A percentile compares a stretch with the other conserved stretches of the same genome.
Evolutionary conservation across 2,888 invertebrate genomes (phyloP).

Genomic region (Ferdinandea cuprea): DNA sequence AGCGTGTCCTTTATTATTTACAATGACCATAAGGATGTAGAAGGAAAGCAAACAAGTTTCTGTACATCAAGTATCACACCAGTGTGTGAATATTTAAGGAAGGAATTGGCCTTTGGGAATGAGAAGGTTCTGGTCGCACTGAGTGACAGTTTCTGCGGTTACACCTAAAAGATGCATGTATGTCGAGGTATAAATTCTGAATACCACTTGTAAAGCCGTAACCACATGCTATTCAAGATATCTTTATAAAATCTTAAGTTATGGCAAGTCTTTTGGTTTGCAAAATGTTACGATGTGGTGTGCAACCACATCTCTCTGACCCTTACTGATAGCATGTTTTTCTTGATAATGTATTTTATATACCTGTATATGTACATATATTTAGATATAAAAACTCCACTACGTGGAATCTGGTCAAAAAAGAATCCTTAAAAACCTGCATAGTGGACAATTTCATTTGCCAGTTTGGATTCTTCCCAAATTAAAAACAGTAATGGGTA

Average conservation of each 20-base stretch:
- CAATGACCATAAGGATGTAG: constrained; percentile 15
- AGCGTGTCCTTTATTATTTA: constrained; percentile 36
- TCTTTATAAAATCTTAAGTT: too few species aligned
- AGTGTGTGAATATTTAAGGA: constrained; percentile 37
- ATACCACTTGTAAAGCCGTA: constrained; percentile 8
- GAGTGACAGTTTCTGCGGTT: constrained; percentile 42
- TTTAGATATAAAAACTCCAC: too few species aligned
- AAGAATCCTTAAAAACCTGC: too few species aligned
- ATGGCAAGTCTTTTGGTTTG: neutral
- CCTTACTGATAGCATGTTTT: too few species aligned
- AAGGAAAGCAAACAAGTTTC: constrained; percentile 13
- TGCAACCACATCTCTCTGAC: too few species aligned
- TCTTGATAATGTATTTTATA: too few species aligned
- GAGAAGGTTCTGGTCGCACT: constrained; percentile 11
- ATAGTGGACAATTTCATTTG: too few species aligned
- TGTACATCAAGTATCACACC: constrained; percentile 18
- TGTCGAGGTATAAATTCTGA: constrained; percentile 27
- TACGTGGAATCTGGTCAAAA: too few species aligned
- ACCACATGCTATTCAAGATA: constrained; percentile 35
- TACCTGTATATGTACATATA: too few species aligned
- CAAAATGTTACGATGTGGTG: neutral
- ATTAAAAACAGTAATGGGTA: too few species aligned
- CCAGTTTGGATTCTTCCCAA: too few species aligned
- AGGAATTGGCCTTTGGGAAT: neutral
- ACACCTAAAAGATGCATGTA: constrained; percentile 27